These are phyloP conservation scores for Morone saxatilis DNA, from an alignment of 2,113 vertebrate genomes.

Conservation along the genomic window DNA sequence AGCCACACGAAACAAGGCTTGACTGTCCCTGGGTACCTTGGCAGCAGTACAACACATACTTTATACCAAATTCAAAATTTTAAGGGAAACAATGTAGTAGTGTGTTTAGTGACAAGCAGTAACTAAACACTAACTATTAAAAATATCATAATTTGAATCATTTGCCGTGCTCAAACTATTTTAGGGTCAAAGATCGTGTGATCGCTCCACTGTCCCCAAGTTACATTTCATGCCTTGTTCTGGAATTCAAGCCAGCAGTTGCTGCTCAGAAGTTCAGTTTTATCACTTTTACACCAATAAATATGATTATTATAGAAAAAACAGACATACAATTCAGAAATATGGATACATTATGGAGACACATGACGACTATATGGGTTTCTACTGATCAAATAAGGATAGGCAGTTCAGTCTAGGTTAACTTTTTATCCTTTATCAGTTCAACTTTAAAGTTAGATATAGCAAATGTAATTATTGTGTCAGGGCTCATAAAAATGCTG, in stretches of 20 bases:
- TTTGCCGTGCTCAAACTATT: not conserved
- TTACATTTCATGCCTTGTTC: too few relatives aligned
- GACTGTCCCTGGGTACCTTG: not conserved
- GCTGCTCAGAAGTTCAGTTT: too few relatives aligned
- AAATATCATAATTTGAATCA: not conserved
- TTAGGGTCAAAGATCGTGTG: not conserved
- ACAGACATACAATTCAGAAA: not conserved
- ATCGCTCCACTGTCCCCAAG: too few relatives aligned
- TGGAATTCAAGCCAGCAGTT: not conserved
- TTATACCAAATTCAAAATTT: not conserved
- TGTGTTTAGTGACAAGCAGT: not conserved
- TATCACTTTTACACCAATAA: too few relatives aligned
- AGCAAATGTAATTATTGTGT: too few relatives aligned
- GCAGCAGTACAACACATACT: not conserved
- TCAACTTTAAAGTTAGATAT: not conserved
- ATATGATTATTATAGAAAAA: too few relatives aligned
- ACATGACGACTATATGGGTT: not conserved
- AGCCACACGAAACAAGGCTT: not conserved
- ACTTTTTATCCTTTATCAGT: not conserved
- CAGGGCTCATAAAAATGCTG: too few relatives aligned
- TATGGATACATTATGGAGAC: not conserved
- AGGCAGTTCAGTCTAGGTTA: not conserved
- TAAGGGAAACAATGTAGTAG: not conserved
- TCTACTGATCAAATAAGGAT: not conserved
- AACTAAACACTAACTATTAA: not conserved